Base-by-base conservation (phyloP, 1,140 invertebrate genomes). In the Bombus breviceps region DNA sequence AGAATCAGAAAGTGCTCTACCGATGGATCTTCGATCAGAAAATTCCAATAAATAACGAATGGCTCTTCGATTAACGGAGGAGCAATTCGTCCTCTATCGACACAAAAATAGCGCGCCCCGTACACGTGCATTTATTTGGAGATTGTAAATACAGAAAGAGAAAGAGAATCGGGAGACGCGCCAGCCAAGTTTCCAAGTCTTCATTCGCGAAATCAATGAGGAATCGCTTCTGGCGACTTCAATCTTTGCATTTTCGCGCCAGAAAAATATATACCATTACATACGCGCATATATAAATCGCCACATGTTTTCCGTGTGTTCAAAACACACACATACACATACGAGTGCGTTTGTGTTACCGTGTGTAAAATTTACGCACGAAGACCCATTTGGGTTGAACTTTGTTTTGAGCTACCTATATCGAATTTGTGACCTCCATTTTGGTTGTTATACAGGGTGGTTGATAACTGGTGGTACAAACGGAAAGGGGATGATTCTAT, bases 121-220 rank as follows among this genome's bases (percentile, higher is more conserved):
- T 32, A 15, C 64, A 47, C 47, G 75, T 71, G 64, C n/a, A 80
- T 80, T 85, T 85, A 72, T 85, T 85, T 59, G 76, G n/a, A 85
- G 83, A 85, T 85, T 79, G 76, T 85, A 85, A 85, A 85, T 76
- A 59, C 22, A 57, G 25, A 76, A 3, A 39, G 22, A 77, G 74
- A 73, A 25, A 71, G 71, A 34, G 18, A 83, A 53, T 68, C 73
- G 59, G 62, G 43, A 80, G 32, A 53, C 57, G 57, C 53, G 83
- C 83, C 83, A 85, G 83, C 83, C 83, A 85, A 72, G 77, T 85
- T 85, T 85, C 68, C 74, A n/a, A 80, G 68, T 79, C 75, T 79
- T 72, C 73, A 28, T 85, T 80, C 74, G 74, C 74, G 74, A 64
- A 78, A 83, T 77, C 68, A 22, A 85, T 53, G 83, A 62, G n/a